Base-by-base conservation (phyloP, 2,888 invertebrate species). In the Prenolepis imparis region DNA sequence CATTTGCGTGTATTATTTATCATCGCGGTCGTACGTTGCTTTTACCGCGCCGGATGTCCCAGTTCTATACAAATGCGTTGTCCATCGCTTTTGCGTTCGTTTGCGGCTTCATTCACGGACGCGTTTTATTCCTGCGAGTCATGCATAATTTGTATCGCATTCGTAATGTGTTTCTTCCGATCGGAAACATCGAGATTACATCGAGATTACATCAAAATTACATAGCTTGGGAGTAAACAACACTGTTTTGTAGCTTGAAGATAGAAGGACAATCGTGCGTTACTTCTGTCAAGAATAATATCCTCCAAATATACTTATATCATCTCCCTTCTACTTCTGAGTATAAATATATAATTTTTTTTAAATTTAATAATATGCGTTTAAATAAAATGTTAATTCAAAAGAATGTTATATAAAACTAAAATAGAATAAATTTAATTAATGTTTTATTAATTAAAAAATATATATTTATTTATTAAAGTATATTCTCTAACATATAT, bases 11-110 rank as follows among this genome's bases (percentile, higher is more conserved):
- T 85, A 89, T 89, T 89, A 88, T 89, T 89, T 89, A 89, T 85
- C 82, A 44, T 36, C 64, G 55, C 82, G 82, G 75, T 55, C 67
- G 39, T 78, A 57, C 86, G 74, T 70, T 9, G 59, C 84, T 87
- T 85, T 87, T 89, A 75, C 89, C 83, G 81, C 78, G 52, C 88
- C 89, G 89, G 89, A 87, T 87, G 89, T 85, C 86, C 89, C 75
- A 87, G 82, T 89, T 89, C 55, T 73, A 41, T 24, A 81, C 82
- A 68, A 55, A 64, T 36, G 44, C 73, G 61, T 28, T n/a, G n/a
- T n/a, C 18, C 48, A 48, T 48, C 3, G 52, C n/a, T 52, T 52
- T n/a, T 82, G 67, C 63, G 55, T 28, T 75, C 64, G 73, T 32
- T 32, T 59, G 73, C 6, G 18, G 48, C 52, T 78, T 41, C 68